Evolutionary conservation across 2,797 vertebrate genomes (phyloP), one percentile per base, ranked within the genome.

Genomic region (Falco concolor): DNA sequence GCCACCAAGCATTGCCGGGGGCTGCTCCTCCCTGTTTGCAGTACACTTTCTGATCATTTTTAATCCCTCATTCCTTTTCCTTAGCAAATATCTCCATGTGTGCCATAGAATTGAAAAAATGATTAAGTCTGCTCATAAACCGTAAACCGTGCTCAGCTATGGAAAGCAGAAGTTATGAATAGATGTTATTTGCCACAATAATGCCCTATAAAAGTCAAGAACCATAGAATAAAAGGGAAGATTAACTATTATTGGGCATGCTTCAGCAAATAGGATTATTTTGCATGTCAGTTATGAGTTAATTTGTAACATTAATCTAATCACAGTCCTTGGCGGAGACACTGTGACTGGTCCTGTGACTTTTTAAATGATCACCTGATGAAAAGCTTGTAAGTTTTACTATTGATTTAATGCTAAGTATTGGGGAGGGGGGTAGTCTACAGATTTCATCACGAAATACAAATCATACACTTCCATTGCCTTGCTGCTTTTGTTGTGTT

Each of bases 251-350:
- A 80, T 68, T 81, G 68, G 84, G 88, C 76, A 54, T 65, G 75
- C 78, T 90, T 96, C 76, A 69, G 83, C 77, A 96, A 96, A 92
- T 74, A 65, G 93, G 89, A 93, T 97, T 96, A 94, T 95, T 95
- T 91, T 91, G 60, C 79, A 65, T 81, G 92, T 90, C 96, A 74
- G 67, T 91, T 96, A 87, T 24, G 79, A 92, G 90, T 90, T 93
- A 89, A 96, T 93, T 95, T 91, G 84, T 70, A 89, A 85, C 91
- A 83, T 92, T 91, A 94, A 84, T 93, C 64, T 89, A 56, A 76
- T 69, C 2, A 3, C 76, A 64, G 59, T 36, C 78, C 45, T 81
- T 32, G 24, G 77, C 93, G 89, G 90, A 94, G 82, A 68, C 50
- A 15, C 80, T 96, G 94, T 96, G 96, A 94, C 95, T 87, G 80